Evolutionary conservation across 1,140 invertebrate species (phyloP).

Genomic region (Paraescarpia echinospica): DNA sequence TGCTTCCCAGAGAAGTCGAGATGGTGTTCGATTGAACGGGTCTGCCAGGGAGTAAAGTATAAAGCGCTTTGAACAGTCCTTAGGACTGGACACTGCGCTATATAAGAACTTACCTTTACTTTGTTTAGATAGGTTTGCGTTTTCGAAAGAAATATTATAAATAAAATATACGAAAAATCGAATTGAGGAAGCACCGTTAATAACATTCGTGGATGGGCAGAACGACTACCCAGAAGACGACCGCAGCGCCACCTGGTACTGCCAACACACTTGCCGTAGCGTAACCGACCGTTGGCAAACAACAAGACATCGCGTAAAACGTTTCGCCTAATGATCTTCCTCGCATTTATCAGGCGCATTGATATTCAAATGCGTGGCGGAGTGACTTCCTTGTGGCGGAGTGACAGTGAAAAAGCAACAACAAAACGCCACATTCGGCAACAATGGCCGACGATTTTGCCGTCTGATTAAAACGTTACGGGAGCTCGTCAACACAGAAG

Average conservation of each 20-base stretch:
- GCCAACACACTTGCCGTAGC: background rate
- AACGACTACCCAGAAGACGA: background rate
- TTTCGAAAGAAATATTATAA: no score
- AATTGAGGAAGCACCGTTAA: background rate
- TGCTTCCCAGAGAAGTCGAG: no score
- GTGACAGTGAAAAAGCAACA: slow-evolving; percentile 5
- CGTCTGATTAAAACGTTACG: slow-evolving; percentile 5
- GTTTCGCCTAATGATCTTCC: slow-evolving; percentile 4
- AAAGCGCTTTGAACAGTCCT: no score
- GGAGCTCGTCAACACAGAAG: background rate
- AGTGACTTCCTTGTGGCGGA: background rate
- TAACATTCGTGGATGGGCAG: background rate
- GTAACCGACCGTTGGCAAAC: background rate
- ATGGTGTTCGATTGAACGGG: no score
- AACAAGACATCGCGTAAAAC: background rate
- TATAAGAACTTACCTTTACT: no score
- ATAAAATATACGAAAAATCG: no score
- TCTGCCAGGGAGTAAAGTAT: no score
- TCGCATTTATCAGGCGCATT: background rate
- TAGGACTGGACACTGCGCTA: no score
- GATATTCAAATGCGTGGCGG: background rate
- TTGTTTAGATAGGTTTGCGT: no score
- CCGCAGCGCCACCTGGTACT: background rate
- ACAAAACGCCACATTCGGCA: background rate
- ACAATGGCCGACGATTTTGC: background rate